Evolutionary conservation across 2,113 vertebrate genomes (phyloP).

Genomic region (Accipiter cooperii): DNA sequence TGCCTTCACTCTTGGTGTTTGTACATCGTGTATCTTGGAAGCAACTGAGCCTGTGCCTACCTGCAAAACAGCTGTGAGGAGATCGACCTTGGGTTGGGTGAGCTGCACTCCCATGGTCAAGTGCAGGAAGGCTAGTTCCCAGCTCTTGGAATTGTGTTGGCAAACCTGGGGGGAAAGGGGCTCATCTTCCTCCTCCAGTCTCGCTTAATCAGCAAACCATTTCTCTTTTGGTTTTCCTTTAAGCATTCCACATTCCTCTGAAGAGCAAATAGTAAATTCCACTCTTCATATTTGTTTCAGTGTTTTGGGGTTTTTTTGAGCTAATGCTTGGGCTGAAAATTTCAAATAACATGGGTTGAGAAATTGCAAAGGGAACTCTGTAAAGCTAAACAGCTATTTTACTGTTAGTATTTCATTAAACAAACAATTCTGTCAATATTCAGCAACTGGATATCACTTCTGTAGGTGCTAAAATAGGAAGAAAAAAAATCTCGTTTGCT

Average conservation of each 20-base stretch:
- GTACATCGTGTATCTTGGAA: background rate
- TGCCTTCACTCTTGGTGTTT: background rate
- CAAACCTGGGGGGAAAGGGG: background rate
- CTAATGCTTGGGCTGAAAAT: background rate
- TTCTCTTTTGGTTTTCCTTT: background rate
- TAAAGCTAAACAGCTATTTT: background rate
- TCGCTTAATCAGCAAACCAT: background rate
- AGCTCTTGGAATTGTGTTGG: background rate
- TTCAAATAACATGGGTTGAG: background rate
- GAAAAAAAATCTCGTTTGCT: background rate
- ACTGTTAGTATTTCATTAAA: background rate
- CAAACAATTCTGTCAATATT: background rate
- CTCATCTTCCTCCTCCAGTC: background rate
- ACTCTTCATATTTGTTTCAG: background rate
- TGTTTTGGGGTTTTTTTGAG: background rate
- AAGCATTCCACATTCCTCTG: background rate
- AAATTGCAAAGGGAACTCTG: background rate
- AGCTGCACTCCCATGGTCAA: background rate
- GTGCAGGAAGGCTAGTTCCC: background rate
- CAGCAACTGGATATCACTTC: background rate
- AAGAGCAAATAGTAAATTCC: background rate
- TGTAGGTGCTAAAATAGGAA: background rate
- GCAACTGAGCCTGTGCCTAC: background rate
- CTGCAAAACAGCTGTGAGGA: background rate
- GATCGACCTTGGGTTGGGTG: accelerated